Conservation (phyloP, 1,140 invertebrate genomes). For the Drosophila carrolli region DNA sequence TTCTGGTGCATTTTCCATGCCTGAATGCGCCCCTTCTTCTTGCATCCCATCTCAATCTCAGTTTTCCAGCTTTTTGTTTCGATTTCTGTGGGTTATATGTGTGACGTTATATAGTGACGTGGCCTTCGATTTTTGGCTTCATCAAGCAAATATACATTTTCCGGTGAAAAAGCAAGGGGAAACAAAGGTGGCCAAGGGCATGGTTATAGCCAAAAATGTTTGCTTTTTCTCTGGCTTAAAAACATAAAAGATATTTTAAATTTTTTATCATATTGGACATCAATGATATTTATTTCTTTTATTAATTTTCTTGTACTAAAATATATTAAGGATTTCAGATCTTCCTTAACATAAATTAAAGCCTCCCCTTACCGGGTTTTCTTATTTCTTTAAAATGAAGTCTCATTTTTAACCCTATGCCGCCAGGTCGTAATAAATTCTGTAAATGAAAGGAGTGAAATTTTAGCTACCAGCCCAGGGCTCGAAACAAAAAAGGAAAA, state of each 20-base stretch:
- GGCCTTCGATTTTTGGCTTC: constrained; percentile 29
- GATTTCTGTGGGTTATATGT: constrained; percentile 6
- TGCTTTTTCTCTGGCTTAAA: too few species aligned
- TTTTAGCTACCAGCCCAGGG: not conserved
- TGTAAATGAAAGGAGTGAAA: constrained; percentile 9
- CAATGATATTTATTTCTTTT: too few species aligned
- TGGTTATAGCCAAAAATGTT: too few species aligned
- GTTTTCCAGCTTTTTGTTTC: constrained; percentile 29
- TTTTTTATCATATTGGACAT: too few species aligned
- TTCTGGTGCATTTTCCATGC: constrained; percentile 47
- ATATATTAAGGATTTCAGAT: too few species aligned
- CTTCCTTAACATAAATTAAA: too few species aligned
- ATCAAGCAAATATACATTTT: constrained; percentile 29
- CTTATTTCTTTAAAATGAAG: not conserved
- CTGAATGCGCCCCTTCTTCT: constrained; percentile 30
- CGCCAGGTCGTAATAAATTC: constrained; percentile 15
- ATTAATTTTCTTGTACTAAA: too few species aligned
- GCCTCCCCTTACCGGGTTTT: not conserved
- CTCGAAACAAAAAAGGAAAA: constrained; percentile 10
- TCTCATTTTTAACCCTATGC: not conserved
- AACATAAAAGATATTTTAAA: too few species aligned
- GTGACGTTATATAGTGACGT: constrained; percentile 21
- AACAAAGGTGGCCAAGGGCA: not conserved
- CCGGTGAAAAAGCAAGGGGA: not conserved
- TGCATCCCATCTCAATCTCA: constrained; percentile 4